Evolutionary conservation across 1,140 invertebrate species (phyloP).

Genomic region (Neodiprion fabricii): DNA sequence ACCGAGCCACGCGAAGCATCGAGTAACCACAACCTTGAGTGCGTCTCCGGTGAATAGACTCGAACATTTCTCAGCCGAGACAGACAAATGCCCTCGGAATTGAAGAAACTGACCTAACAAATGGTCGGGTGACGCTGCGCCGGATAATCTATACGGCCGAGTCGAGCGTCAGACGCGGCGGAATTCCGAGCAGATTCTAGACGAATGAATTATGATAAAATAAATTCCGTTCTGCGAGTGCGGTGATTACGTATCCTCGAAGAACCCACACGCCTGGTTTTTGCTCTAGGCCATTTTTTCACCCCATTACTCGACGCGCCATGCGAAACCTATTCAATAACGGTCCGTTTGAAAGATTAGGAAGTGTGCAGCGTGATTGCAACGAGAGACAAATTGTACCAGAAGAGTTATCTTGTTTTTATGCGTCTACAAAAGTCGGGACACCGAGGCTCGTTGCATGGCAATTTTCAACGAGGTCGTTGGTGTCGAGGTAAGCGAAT

Average conservation of each 20-base stretch:
- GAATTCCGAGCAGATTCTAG: background rate
- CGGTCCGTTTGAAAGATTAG: background rate
- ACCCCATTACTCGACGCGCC: background rate
- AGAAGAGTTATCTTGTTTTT: background rate
- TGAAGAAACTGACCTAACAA: constrained; percentile 4
- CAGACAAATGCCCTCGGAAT: constrained; percentile 7
- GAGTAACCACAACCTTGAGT: constrained; percentile 3
- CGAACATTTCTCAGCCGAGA: background rate
- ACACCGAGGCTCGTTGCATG: no score
- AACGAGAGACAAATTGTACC: background rate
- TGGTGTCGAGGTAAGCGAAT: background rate
- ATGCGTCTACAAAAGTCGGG: background rate
- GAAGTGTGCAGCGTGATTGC: background rate
- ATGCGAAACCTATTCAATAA: background rate
- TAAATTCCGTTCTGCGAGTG: background rate
- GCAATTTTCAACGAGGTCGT: background rate
- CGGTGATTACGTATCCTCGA: no score
- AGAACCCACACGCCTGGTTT: no score
- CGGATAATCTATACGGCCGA: background rate
- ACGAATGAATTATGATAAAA: background rate
- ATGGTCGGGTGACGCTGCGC: background rate
- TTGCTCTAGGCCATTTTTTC: no score
- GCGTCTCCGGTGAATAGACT: background rate
- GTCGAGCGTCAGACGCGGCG: background rate
- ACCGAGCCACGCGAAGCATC: background rate